phyloP scores from a whole-genome alignment of 2,797 vertebrate genomes.

The Tolypeutes matacus region DNA sequence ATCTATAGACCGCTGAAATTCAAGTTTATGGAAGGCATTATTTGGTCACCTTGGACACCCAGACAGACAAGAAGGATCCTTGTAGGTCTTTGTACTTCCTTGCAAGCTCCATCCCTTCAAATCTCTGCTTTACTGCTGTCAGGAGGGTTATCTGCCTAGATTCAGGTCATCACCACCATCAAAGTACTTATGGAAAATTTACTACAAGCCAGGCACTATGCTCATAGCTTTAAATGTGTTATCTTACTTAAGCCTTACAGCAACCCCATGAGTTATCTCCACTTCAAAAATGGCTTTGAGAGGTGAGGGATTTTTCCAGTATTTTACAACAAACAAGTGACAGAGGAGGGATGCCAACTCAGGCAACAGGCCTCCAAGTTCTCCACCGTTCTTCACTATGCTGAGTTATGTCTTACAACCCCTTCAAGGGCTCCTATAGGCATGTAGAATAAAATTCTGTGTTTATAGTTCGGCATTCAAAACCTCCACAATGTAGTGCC shows the following conservation, averaged over 20 bases:
- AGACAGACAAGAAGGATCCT: neutral
- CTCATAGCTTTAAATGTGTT: neutral
- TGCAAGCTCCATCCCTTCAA: neutral
- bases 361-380: neutral
- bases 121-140: neutral
- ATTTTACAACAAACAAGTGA: slow-evolving; percentile 32
- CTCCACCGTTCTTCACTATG: too few species aligned
- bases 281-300: neutral
- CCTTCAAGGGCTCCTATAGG: neutral
- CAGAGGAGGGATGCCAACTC: slow-evolving; percentile 8
- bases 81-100: neutral
- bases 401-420: neutral
- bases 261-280: neutral
- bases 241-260: neutral
- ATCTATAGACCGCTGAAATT: neutral
- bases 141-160: neutral
- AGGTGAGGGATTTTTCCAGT: neutral
- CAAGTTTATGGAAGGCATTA: neutral
- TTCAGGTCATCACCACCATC: neutral
- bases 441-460: neutral
- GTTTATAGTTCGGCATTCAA: neutral
- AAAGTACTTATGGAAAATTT: neutral
- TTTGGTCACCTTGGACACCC: neutral
- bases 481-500: neutral
- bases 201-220: neutral